Evolutionary conservation across 2,888 invertebrate genomes (phyloP).

Genomic region (Prenolepis imparis): DNA sequence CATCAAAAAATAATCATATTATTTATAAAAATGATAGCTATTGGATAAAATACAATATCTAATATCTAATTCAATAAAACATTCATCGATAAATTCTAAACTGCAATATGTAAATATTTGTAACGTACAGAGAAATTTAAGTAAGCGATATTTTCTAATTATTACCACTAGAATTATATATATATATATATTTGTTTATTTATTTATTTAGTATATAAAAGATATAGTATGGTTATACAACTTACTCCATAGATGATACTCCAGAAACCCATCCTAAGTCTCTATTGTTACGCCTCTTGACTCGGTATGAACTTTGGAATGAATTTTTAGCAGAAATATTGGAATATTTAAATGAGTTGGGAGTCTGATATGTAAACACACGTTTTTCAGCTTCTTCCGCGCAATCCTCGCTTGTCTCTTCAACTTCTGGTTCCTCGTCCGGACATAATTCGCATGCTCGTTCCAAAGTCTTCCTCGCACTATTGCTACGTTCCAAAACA

Average conservation of each 20-base stretch:
- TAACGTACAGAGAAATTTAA: neutral
- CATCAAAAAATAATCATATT: neutral
- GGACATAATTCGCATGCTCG: slow-evolving; percentile 92
- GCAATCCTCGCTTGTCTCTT: slow-evolving; percentile 70
- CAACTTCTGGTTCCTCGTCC: slow-evolving; percentile 87
- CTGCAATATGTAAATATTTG: neutral
- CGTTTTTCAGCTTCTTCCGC: slow-evolving; percentile 67
- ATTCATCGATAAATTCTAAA: neutral
- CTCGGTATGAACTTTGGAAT: neutral
- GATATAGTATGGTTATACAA: neutral
- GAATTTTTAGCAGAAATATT: neutral
- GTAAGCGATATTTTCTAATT: neutral
- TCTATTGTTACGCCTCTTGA: slow-evolving; percentile 32
- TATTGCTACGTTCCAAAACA: slow-evolving; percentile 97
- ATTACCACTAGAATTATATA: neutral
- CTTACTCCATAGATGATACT: slow-evolving; percentile 62
- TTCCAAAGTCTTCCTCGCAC: slow-evolving; percentile 95
- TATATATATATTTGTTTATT: neutral
- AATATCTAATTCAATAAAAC: neutral
- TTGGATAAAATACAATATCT: slow-evolving; percentile 6
- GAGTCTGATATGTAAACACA: slow-evolving; percentile 28
- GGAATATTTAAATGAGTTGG: slow-evolving; percentile 1
- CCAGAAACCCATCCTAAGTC: slow-evolving; percentile 47
- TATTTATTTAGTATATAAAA: neutral
- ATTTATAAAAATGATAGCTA: neutral